A percentile compares a stretch with the other conserved stretches of the same genome.
phyloP scores from a whole-genome alignment of 2,797 vertebrate species.

The Chelon labrosus region DNA sequence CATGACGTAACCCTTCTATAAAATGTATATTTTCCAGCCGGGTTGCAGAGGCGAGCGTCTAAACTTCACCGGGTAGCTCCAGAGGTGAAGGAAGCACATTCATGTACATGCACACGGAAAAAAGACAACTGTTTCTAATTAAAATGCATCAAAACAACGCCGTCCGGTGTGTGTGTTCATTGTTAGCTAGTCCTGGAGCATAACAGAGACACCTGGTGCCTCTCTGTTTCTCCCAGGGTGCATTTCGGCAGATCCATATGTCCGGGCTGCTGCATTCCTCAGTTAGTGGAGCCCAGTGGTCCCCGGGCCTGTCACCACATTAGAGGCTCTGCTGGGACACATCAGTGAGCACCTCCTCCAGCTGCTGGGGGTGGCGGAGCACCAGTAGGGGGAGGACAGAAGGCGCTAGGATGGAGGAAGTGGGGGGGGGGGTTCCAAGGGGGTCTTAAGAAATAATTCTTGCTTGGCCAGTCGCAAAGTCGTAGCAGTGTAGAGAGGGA shows the following conservation, averaged over 20 bases:
- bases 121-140: slow-evolving; percentile 59
- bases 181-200: slow-evolving; percentile 40
- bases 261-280: slow-evolving; percentile 62
- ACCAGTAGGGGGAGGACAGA: slow-evolving; percentile 35
- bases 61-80: slow-evolving; percentile 58
- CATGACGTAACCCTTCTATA: slow-evolving; percentile 76
- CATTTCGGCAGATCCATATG: slow-evolving; percentile 65
- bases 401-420: slow-evolving; percentile 55
- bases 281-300: slow-evolving; percentile 67
- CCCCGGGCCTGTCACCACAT: slow-evolving; percentile 77
- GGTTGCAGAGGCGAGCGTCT: slow-evolving; percentile 51
- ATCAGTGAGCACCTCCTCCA: slow-evolving; percentile 75
- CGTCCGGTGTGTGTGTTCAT: slow-evolving; percentile 24
- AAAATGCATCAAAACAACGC: slow-evolving; percentile 43
- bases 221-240: slow-evolving; percentile 61
- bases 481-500: slow-evolving; percentile 45
- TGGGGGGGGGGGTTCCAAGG: slow-evolving; percentile 43
- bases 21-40: slow-evolving; percentile 78
- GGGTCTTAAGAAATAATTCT: slow-evolving; percentile 57
- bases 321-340: slow-evolving; percentile 76
- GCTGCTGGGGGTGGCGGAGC: slow-evolving; percentile 65
- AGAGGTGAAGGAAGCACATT: slow-evolving; percentile 40
- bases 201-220: slow-evolving; percentile 62
- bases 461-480: slow-evolving; percentile 60
- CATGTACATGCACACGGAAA: slow-evolving; percentile 11